Evolutionary conservation across 2,888 invertebrate genomes (phyloP).

Genomic region (Clunio marinus): DNA sequence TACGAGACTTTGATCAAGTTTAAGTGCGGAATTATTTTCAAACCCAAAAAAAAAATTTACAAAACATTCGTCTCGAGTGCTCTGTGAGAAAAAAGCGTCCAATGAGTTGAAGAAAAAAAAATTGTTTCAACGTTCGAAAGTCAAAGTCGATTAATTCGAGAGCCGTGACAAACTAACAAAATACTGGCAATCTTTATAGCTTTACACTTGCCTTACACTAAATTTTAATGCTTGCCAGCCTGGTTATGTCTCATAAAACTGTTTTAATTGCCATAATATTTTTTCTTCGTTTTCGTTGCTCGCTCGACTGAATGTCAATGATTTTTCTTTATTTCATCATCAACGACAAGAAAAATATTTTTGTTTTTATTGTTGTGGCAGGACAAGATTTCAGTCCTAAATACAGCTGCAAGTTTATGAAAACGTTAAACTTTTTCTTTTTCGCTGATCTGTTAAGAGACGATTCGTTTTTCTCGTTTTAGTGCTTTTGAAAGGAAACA

Average conservation of each 20-base stretch:
- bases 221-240: not conserved
- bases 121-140: not conserved
- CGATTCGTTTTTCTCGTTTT: not conserved
- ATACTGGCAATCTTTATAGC: not conserved
- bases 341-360: not conserved
- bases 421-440: conserved; percentile 8
- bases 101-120: no score
- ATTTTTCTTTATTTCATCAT: no score
- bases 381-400: not conserved
- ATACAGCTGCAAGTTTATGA: conserved; percentile 10
- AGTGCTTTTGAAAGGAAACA: conserved; percentile 7
- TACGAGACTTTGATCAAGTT: not conserved
- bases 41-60: not conserved
- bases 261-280: conserved; percentile 7
- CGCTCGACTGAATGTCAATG: not conserved
- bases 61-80: not conserved
- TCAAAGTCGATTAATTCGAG: conserved; percentile 34
- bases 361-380: not conserved
- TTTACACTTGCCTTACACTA: conserved; percentile 26
- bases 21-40: not conserved
- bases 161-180: conserved; percentile 33
- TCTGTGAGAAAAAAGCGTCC: not conserved
- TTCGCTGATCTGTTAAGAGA: not conserved
- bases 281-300: no score
- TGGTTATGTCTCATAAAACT: conserved; percentile 13